Evolutionary conservation across 2,113 vertebrate species (phyloP).

Genomic region (Corythoichthys haematopterus): DNA sequence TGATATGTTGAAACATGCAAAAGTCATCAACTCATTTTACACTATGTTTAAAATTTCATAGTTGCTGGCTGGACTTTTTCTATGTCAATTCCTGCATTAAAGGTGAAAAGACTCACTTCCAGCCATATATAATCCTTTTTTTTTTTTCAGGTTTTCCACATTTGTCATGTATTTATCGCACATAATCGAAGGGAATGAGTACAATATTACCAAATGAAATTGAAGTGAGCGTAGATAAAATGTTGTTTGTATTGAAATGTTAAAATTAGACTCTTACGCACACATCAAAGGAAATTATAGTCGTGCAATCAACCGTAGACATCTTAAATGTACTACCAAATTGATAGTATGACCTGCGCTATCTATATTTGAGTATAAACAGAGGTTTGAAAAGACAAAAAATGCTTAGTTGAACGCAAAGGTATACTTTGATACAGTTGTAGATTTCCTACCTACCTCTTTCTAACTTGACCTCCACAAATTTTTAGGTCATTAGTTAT

Average conservation of each 20-base stretch:
- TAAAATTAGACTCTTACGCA: too few species aligned
- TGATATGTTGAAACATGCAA: constrained; percentile 10
- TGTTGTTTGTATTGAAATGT: too few species aligned
- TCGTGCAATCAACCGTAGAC: neutral
- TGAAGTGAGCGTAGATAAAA: too few species aligned
- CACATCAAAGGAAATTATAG: too few species aligned
- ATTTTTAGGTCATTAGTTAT: neutral
- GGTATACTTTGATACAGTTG: neutral
- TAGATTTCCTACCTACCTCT: neutral
- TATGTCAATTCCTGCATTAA: neutral
- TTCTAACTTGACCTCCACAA: neutral
- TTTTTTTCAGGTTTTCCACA: too few species aligned
- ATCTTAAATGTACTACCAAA: neutral
- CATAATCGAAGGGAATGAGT: too few species aligned
- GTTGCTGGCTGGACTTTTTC: neutral
- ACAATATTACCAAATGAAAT: too few species aligned
- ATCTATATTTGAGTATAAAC: neutral
- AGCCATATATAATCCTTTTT: too few species aligned
- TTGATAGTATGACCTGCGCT: neutral
- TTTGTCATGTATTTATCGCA: too few species aligned
- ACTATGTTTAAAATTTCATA: neutral
- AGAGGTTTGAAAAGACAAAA: neutral
- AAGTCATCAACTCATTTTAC: neutral
- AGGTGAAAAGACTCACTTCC: too few species aligned
- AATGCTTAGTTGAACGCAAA: neutral